phyloP scores from a whole-genome alignment of 2,888 invertebrate species.

The Lithophane leautieri region DNA sequence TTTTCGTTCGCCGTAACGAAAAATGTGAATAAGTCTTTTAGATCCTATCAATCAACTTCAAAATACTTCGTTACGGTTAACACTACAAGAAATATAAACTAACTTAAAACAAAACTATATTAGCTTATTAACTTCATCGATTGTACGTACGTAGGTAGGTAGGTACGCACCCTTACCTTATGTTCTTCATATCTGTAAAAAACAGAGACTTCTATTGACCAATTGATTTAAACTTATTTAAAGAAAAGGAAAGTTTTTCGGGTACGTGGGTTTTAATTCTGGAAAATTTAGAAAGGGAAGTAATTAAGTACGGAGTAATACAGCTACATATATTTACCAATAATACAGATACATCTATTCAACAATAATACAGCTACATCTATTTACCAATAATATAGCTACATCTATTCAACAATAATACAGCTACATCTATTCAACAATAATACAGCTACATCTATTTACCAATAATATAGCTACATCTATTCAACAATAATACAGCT shows the following conservation, averaged over 20 bases:
- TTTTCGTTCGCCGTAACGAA: conserved; percentile 15
- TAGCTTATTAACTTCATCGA: not conserved
- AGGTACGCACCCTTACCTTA: too few species aligned
- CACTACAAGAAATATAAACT: not conserved
- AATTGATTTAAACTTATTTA: not conserved
- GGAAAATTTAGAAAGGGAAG: not conserved
- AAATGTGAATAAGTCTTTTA: not conserved
- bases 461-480: not conserved
- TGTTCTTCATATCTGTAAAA: not conserved
- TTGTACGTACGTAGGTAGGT: too few species aligned
- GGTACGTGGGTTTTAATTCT: not conserved
- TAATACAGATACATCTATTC: not conserved
- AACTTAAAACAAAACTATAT: not conserved
- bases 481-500: too few species aligned
- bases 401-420: too few species aligned
- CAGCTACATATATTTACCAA: not conserved
- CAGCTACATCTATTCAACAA: not conserved
- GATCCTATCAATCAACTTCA: not conserved
- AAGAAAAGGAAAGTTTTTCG: not conserved
- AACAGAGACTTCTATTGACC: not conserved
- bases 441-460: not conserved
- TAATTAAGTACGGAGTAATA: not conserved
- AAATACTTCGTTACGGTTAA: not conserved
- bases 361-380: not conserved
- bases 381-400: too few species aligned